These are phyloP conservation scores for Trilocha varians DNA, from an alignment of 2,888 invertebrate genomes.

Conservation along the genomic window DNA sequence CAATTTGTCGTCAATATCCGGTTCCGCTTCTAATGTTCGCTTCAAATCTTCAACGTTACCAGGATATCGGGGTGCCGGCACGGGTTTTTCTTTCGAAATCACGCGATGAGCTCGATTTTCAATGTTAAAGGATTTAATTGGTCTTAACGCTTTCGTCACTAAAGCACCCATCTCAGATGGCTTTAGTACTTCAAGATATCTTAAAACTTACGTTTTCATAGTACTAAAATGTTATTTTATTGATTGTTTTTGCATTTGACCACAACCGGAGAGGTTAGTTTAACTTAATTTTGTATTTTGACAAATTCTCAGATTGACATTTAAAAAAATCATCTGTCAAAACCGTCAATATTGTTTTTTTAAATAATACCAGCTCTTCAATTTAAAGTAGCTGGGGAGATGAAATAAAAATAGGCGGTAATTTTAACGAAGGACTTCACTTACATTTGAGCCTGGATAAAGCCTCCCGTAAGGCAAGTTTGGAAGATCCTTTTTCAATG, in stretches of 20 bases:
- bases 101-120: conserved; percentile 83
- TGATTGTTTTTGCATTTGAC: not conserved
- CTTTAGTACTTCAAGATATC: conserved; percentile 28
- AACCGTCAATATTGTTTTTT: no score
- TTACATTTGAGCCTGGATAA: conserved; percentile 50
- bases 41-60: conserved; percentile 76
- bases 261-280: conserved; percentile 24
- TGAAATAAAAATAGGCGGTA: no score
- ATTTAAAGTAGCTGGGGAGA: no score
- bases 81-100: conserved; percentile 77
- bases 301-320: no score
- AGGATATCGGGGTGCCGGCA: conserved; percentile 80
- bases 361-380: no score
- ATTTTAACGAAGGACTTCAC: no score
- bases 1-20: conserved; percentile 75
- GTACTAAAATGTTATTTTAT: not conserved
- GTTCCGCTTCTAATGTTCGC: conserved; percentile 75
- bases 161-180: conserved; percentile 78
- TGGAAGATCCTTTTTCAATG: conserved; percentile 29
- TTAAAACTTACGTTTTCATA: not conserved
- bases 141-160: conserved; percentile 72
- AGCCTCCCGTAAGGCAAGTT: conserved; percentile 34
- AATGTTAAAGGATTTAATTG: conserved; percentile 79
- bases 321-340: no score
- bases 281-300: conserved; percentile 6